Base-by-base conservation (phyloP, 1,140 invertebrate species). In the Drosophila nebulosa region DNA sequence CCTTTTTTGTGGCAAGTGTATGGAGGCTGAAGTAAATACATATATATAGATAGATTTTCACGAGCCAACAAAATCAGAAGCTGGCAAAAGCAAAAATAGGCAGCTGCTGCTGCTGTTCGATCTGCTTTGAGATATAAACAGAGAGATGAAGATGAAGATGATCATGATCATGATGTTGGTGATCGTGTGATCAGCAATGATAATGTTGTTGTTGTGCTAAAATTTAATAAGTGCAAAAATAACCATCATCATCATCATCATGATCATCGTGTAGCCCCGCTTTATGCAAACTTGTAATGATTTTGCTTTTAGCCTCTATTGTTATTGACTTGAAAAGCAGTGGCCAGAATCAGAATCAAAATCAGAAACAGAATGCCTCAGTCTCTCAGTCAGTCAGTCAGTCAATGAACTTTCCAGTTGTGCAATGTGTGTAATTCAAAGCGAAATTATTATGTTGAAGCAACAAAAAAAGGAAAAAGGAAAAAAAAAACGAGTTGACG, bases 181-280 rank as follows among this genome's bases (percentile, higher is more conserved):
- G 59, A 62, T 36, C 27, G 7, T 36, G 32, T 66, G 52, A 64
- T 76, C 30, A 32, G 30, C 30, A 32, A 63, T 75, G 52, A 59
- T 51, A 60, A 69, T 56, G 71, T 39, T 77, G 64, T 52, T 74
- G 68, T 61, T 59, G 81, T 85, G 81, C 83, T 81, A 72, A 78
- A 86, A 86, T 86, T 86, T 86, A 86, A 86, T 88, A 86, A 86
- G 81, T 86, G 81, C 78, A 86, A 66, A 86, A 86, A 85, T 81
- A 86, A 86, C 81, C 81, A 86, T 77, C 78, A 60, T 46, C 39
- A 18, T 32, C 30, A 12, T 32, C 30, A 24, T 24, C 24, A 4
- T 4, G n/a, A n/a, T n/a, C n/a, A n/a, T n/a, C n/a, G n/a, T n/a
- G n/a, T n/a, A n/a, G 10, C 30, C 64, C 65, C n/a, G 64, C 69